Conservation (phyloP, 2,113 vertebrate genomes). For the Peucedramus taeniatus region DNA sequence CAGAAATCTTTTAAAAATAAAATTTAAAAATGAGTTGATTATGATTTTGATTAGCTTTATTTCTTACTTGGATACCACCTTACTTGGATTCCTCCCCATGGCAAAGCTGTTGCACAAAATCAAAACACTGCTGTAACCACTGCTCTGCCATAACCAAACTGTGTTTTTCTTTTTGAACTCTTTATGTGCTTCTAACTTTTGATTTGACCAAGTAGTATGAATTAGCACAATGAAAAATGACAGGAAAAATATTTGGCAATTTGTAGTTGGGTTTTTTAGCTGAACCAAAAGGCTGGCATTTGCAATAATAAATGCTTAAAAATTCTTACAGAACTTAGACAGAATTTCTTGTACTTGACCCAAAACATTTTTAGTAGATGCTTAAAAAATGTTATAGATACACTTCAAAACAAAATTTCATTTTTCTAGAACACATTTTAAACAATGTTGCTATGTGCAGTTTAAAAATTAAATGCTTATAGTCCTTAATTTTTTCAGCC, state of each 20-base stretch:
- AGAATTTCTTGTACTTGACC: background rate
- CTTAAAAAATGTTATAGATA: background rate
- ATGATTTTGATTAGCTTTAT: background rate
- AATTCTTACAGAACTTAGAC: background rate
- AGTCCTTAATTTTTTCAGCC: background rate
- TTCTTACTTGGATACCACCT: background rate
- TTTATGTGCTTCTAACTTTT: background rate
- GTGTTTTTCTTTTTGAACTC: background rate
- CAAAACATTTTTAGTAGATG: background rate
- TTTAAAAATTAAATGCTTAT: background rate
- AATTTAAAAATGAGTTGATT: background rate
- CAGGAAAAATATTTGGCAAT: background rate
- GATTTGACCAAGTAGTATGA: background rate
- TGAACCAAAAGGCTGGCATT: background rate
- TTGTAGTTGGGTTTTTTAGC: background rate
- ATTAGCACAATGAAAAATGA: background rate
- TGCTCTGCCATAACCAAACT: background rate
- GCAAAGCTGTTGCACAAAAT: background rate
- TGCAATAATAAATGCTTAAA: background rate
- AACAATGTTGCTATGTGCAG: background rate
- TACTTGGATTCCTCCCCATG: background rate
- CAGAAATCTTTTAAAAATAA: background rate
- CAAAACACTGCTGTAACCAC: background rate
- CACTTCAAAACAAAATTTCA: background rate
- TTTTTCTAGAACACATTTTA: background rate